Conservation (phyloP, 2,797 vertebrate genomes). For the Sebastes reedi region DNA sequence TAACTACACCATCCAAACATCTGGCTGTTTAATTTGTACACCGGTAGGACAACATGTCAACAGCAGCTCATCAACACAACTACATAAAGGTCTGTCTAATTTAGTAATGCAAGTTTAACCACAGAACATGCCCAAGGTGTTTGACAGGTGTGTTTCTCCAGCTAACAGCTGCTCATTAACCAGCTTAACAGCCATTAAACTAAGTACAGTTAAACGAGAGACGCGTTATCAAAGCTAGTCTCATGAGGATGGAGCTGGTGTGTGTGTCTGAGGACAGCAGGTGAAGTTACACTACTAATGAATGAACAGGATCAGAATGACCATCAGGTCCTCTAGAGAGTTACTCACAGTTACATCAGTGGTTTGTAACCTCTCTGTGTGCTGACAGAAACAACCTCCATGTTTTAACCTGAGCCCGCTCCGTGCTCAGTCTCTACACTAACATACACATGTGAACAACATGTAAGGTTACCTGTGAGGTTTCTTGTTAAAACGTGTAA, state of each 20-base stretch:
- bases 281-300: rapidly evolving
- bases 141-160: too few species aligned
- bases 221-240: not conserved
- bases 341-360: not conserved
- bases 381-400: not conserved
- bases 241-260: too few species aligned
- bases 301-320: not conserved
- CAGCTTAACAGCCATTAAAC: not conserved
- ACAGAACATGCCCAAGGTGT: too few species aligned
- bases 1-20: not conserved
- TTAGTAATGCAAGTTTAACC: too few species aligned
- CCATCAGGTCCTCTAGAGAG: not conserved
- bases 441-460: rapidly evolving
- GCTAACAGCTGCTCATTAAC: not conserved
- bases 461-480: constrained; percentile 67
- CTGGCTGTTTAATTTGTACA: not conserved
- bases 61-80: not conserved
- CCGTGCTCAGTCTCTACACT: not conserved
- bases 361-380: not conserved
- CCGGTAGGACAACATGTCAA: not conserved
- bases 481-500: constrained; percentile 58
- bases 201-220: not conserved
- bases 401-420: rapidly evolving
- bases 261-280: not conserved
- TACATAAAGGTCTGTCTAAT: too few species aligned